phyloP scores from a whole-genome alignment of 2,113 vertebrate genomes.

The rabbit (Oryctolagus cuniculus) region mOryCun1.1 NC_091434.1:158517501-158518000 shows the following conservation, averaged over 20 bases:
- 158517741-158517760: slow-evolving; percentile 30
- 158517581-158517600: neutral
- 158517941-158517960: slow-evolving; percentile 87
- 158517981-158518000: slow-evolving; percentile 94
- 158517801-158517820: slow-evolving; percentile 80
- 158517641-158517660: neutral
- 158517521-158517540: neutral
- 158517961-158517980: slow-evolving; percentile 89
- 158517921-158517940: slow-evolving; percentile 81
- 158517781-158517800: slow-evolving; percentile 55
- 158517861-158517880: slow-evolving; percentile 76
- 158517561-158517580: neutral
- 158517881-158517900: slow-evolving; percentile 81
- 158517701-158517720: neutral
- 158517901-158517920: slow-evolving; percentile 71
- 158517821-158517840: slow-evolving; percentile 79
- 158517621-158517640: neutral
- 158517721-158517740: neutral
- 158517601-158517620: slow-evolving; percentile 35
- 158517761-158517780: slow-evolving; percentile 71
- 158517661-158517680: slow-evolving; percentile 45
- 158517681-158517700: neutral
- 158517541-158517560: slow-evolving; percentile 46
- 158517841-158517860: slow-evolving; percentile 67
- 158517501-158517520: neutral